Base-by-base conservation (phyloP, 2,888 invertebrate species). In the Sturmia bella region DNA sequence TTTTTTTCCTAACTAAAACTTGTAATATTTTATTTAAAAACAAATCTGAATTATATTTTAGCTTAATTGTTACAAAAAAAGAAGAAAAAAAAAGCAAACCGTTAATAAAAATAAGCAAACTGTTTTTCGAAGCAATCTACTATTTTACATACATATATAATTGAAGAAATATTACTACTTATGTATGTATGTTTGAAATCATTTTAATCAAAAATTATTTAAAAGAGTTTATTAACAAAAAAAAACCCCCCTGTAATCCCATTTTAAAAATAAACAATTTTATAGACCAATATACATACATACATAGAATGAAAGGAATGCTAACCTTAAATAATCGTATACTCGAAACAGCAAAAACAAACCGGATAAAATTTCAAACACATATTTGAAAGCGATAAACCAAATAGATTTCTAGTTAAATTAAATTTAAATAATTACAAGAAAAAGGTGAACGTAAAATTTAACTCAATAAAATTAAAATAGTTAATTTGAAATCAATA, bases 401-500 rank as follows among this genome's bases (percentile, higher is more conserved):
- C 21, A 37, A 70, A 70, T 15, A 69, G 59, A 75, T 66, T 75
- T 70, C 70, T 80, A 80, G 80, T 64, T 76, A 59, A 80, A 70
- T 69, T 64, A 41, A 72, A 72, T 74, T 74, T 17, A 66, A 64
- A 9, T 9, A 27, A 19, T 12, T 37, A 12, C 32, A 50, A 64
- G 75, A 32, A 5, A 21, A 61, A 57, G 56, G 37, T 69, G 7
- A 61, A 73, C 17, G 39, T 48, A 45, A 70, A 66, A 5, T 19
- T 56, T 56, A 27, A 27, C 27, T 27, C 27, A 27, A n/a, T n/a
- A n/a, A 32, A 32, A 32, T 32, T 32, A 41, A 61, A 72, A 72
- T 81, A 76, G 76, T 61, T 81, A 76, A 81, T 76, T 81, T 81
- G 57, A 76, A 41, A 54, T 61, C 6, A 57, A 43, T 50, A 21